Percentiles rank a stretch among this genome's conserved stretches.
Conservation (phyloP, 2,888 invertebrate species). For the Drosophila lacicola region DNA sequence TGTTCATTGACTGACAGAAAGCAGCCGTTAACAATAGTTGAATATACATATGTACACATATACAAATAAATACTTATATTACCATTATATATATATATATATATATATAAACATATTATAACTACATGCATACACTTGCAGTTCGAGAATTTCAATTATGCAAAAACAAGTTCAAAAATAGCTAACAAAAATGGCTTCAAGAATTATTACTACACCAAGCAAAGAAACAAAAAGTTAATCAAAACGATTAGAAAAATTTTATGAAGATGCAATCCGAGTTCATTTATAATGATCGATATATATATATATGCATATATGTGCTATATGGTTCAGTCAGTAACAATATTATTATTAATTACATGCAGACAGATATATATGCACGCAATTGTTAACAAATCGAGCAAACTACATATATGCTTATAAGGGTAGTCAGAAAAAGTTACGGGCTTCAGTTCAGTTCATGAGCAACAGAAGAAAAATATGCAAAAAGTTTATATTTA, state of each 20-base stretch:
- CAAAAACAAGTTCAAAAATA: constrained; percentile 44
- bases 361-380: constrained; percentile 10
- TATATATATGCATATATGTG: neutral
- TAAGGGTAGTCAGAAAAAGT: constrained; percentile 46
- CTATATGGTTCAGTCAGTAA: constrained; percentile 17
- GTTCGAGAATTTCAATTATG: constrained; percentile 69
- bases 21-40: constrained; percentile 24
- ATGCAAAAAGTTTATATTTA: constrained; percentile 30
- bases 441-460: constrained; percentile 58
- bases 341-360: constrained; percentile 10
- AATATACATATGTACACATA: constrained; percentile 28
- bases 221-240: constrained; percentile 61
- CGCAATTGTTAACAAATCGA: constrained; percentile 64
- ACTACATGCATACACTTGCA: constrained; percentile 51
- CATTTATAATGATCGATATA: constrained; percentile 5
- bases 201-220: constrained; percentile 51
- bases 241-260: constrained; percentile 68
- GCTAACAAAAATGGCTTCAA: constrained; percentile 49
- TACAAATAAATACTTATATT: constrained; percentile 37
- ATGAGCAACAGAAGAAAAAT: constrained; percentile 14
- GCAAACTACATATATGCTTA: constrained; percentile 21
- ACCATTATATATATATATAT: constrained; percentile 38
- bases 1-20: constrained; percentile 46
- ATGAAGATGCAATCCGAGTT: constrained; percentile 43
- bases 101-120: constrained; percentile 27